phyloP scores from a whole-genome alignment of 2,797 vertebrate species.

The Acipenser oxyrinchus region DNA sequence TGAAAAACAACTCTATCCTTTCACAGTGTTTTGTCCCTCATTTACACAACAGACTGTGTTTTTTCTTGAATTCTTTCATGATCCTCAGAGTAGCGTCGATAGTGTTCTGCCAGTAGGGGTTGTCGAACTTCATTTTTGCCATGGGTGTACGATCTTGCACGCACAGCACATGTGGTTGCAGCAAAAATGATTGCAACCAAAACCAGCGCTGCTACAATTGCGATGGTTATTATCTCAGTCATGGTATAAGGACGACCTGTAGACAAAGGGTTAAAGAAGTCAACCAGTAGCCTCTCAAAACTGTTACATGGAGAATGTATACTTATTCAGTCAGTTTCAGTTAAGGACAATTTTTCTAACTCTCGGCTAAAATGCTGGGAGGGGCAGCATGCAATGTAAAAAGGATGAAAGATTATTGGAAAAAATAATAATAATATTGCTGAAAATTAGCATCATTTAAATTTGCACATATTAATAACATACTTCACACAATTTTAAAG shows the following conservation, averaged over 20 bases:
- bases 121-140: slow-evolving; percentile 66
- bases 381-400: too few species aligned
- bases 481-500: too few species aligned
- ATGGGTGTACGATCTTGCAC: slow-evolving; percentile 41
- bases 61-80: slow-evolving; percentile 63
- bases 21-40: neutral
- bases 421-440: too few species aligned
- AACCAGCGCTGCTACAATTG: slow-evolving; percentile 70
- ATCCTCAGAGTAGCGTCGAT: slow-evolving; percentile 80
- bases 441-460: too few species aligned
- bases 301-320: too few species aligned
- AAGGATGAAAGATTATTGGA: too few species aligned
- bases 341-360: too few species aligned
- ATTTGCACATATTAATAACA: too few species aligned
- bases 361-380: too few species aligned
- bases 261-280: slow-evolving; percentile 13
- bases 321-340: too few species aligned
- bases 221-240: slow-evolving; percentile 82
- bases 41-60: slow-evolving; percentile 75
- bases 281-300: too few species aligned
- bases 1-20: neutral
- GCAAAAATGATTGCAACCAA: slow-evolving; percentile 73
- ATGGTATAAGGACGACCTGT: slow-evolving; percentile 66
- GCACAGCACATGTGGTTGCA: slow-evolving; percentile 62
- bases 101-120: slow-evolving; percentile 80